Percentiles rank a stretch among this genome's conserved stretches.
Evolutionary conservation across 2,888 invertebrate species (phyloP).

Genomic region (Athalia circularis): DNA sequence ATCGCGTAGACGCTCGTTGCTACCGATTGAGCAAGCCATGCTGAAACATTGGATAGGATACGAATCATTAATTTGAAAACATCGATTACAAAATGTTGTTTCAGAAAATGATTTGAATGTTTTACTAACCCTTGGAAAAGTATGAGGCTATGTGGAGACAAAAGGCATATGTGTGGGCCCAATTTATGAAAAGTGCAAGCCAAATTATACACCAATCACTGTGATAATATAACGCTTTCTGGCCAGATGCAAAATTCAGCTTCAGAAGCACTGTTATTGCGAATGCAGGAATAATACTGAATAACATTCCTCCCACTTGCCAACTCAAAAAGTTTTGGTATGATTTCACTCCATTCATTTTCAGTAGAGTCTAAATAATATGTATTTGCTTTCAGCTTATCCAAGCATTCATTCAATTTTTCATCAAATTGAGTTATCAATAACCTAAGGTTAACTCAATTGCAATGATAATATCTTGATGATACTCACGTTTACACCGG

Average conservation of each 20-base stretch:
- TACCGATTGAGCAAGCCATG: constrained; percentile 32
- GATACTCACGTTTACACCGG: constrained; percentile 68
- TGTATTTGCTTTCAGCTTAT: not conserved
- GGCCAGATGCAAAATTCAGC: constrained; percentile 60
- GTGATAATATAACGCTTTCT: constrained; percentile 65
- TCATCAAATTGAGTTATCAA: not conserved
- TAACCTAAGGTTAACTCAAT: not conserved
- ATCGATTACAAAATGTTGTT: not conserved
- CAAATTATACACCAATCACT: constrained; percentile 68
- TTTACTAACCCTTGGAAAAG: constrained; percentile 68
- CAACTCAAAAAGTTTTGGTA: constrained; percentile 68
- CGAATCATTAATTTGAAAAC: not conserved
- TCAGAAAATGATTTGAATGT: not conserved
- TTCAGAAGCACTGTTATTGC: constrained; percentile 65
- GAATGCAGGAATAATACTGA: constrained; percentile 63
- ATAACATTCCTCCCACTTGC: constrained; percentile 64
- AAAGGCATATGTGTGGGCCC: constrained; percentile 65
- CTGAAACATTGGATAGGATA: constrained; percentile 14
- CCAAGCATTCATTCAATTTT: not conserved
- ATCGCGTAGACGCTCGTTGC: not conserved
- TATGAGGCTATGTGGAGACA: constrained; percentile 70
- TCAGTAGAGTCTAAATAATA: constrained; percentile 66
- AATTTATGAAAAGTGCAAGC: constrained; percentile 63
- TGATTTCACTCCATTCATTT: constrained; percentile 69
- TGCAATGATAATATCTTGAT: not conserved